Evolutionary conservation across 1,140 invertebrate species (phyloP).

Genomic region (Formica selysi): DNA sequence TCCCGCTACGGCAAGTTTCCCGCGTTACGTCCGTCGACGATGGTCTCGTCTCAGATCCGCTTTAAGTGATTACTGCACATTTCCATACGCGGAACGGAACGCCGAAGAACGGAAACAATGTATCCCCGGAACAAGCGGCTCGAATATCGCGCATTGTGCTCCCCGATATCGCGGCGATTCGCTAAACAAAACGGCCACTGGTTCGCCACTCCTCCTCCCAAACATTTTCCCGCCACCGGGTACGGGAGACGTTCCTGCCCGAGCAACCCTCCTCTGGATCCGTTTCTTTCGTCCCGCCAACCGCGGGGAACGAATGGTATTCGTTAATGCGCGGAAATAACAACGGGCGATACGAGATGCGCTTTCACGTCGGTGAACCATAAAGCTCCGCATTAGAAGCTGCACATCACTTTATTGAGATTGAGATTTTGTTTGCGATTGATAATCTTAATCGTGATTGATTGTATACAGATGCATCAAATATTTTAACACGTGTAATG

Average conservation of each 20-base stretch:
- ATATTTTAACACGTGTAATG: too few relatives aligned
- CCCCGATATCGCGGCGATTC: constrained; percentile 49
- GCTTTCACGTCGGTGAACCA: constrained; percentile 51
- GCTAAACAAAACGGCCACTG: constrained; percentile 57
- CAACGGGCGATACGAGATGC: constrained; percentile 12
- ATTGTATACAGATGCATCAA: too few relatives aligned
- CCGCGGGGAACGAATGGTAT: constrained; percentile 25
- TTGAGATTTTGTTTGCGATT: neutral
- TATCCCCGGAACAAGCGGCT: constrained; percentile 45
- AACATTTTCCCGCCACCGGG: neutral
- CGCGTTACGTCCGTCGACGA: neutral
- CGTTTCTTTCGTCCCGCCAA: constrained; percentile 13
- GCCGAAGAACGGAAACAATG: constrained; percentile 58
- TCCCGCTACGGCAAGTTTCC: neutral
- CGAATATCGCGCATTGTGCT: constrained; percentile 52
- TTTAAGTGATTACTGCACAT: constrained; percentile 59
- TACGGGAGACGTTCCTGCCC: neutral
- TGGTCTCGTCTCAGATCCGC: constrained; percentile 48
- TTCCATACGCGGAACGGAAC: constrained; percentile 39
- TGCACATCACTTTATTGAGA: neutral
- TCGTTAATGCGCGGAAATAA: constrained; percentile 51
- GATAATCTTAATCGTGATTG: neutral
- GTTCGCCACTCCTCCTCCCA: constrained; percentile 20
- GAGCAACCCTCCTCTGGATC: neutral
- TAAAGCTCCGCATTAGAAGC: neutral